Percentiles rank a stretch among this genome's conserved stretches.
Evolutionary conservation across 2,888 invertebrate genomes (phyloP).

Genomic region (Nycteola revayana): DNA sequence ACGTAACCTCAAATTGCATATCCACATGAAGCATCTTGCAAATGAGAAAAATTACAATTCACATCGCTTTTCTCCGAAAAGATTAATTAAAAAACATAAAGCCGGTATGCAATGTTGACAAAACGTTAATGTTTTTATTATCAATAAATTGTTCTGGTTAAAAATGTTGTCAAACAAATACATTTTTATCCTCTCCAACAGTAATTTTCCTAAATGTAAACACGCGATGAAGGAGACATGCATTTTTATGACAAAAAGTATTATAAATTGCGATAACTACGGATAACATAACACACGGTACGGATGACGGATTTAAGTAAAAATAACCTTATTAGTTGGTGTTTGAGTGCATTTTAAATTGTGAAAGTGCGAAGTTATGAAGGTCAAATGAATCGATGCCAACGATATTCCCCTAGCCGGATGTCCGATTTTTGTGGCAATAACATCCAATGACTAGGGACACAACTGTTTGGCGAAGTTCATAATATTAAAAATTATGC

Average conservation of each 20-base stretch:
- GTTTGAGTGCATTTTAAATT: background rate
- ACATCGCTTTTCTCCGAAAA: no score
- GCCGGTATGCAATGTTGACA: no score
- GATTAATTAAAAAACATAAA: no score
- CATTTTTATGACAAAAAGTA: slow-evolving; percentile 13
- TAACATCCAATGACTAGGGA: slow-evolving; percentile 14
- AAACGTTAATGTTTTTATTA: background rate
- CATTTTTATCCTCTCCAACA: slow-evolving; percentile 7
- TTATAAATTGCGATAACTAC: slow-evolving; percentile 3
- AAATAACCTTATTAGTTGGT: background rate
- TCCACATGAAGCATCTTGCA: no score
- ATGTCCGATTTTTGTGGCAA: slow-evolving; percentile 30
- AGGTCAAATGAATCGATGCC: slow-evolving; percentile 33
- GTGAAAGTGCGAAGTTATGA: slow-evolving; percentile 3
- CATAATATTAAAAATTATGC: no score
- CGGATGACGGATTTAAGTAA: no score
- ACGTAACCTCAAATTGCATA: no score
- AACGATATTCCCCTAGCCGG: slow-evolving; percentile 22
- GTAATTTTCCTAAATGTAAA: slow-evolving; percentile 22
- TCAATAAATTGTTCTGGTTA: slow-evolving; percentile 6
- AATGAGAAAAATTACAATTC: no score
- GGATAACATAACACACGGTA: background rate
- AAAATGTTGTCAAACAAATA: slow-evolving; percentile 14
- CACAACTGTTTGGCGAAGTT: background rate
- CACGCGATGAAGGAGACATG: slow-evolving; percentile 19